phyloP scores from a whole-genome alignment of 2,888 invertebrate species.

The Spodoptera exigua region DNA sequence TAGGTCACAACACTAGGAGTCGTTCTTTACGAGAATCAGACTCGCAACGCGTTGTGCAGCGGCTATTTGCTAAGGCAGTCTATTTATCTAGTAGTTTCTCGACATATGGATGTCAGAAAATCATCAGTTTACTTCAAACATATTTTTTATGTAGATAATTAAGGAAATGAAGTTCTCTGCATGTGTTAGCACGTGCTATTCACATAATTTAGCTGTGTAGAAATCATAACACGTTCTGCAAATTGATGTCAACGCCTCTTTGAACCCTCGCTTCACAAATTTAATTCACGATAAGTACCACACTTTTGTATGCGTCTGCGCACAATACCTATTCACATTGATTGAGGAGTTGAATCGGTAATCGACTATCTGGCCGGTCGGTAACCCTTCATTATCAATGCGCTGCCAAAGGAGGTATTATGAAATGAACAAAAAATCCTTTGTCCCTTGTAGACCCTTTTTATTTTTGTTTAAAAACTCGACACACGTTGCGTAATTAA shows the following conservation, averaged over 20 bases:
- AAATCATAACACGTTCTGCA: slow-evolving; percentile 61
- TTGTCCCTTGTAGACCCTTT: slow-evolving; percentile 8
- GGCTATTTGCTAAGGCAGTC: too few species aligned
- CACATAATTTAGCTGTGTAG: slow-evolving; percentile 43
- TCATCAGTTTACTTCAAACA: too few species aligned
- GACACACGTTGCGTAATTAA: too few species aligned
- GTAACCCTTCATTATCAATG: slow-evolving; percentile 76
- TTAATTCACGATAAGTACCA: slow-evolving; percentile 76
- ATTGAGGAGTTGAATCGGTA: slow-evolving; percentile 80
- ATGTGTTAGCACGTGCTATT: slow-evolving; percentile 53
- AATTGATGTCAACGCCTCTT: slow-evolving; percentile 79
- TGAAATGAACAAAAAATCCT: slow-evolving; percentile 55
- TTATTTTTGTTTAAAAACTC: background rate
- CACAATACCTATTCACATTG: slow-evolving; percentile 84
- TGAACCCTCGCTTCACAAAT: slow-evolving; percentile 75
- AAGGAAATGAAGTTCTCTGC: slow-evolving; percentile 10
- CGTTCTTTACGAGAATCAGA: too few species aligned
- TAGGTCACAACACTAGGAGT: too few species aligned
- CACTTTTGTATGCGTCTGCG: slow-evolving; percentile 81
- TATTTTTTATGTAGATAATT: too few species aligned
- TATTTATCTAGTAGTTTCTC: too few species aligned
- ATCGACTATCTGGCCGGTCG: slow-evolving; percentile 76
- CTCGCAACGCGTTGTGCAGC: too few species aligned
- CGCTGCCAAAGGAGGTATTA: slow-evolving; percentile 64
- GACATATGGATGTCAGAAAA: too few species aligned